Percentiles rank a stretch among this genome's conserved stretches.
Conservation (phyloP, 2,888 invertebrate genomes). For the Drosophila suboccidentalis region DNA sequence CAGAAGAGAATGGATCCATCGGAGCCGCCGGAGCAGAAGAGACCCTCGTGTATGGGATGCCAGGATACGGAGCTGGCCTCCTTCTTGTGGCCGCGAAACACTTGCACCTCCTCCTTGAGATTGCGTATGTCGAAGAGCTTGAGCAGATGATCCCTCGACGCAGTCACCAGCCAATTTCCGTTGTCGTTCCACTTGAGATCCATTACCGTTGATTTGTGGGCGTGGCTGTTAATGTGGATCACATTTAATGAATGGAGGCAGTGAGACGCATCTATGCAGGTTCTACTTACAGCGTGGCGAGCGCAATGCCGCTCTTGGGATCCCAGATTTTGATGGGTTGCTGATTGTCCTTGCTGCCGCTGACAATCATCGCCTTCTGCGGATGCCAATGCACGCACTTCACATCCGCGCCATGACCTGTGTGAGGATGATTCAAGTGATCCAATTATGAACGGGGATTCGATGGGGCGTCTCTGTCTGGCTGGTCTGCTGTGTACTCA, state of each 20-base stretch:
- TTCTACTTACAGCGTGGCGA: slow-evolving; percentile 94
- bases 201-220: slow-evolving; percentile 99
- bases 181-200: slow-evolving; percentile 99
- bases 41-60: slow-evolving; percentile 99
- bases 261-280: too few relatives aligned
- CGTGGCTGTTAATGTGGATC: slow-evolving; percentile 89
- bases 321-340: slow-evolving; percentile 99
- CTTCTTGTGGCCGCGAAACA: slow-evolving; percentile 99
- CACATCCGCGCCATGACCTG: slow-evolving; percentile 98
- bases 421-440: slow-evolving; percentile 64
- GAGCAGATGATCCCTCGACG: slow-evolving; percentile 97
- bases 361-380: slow-evolving; percentile 97
- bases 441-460: background rate
- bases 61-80: slow-evolving; percentile 98
- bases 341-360: slow-evolving; percentile 99
- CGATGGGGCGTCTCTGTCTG: background rate
- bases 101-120: slow-evolving; percentile 97
- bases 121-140: slow-evolving; percentile 99
- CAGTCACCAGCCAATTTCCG: slow-evolving; percentile 99
- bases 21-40: slow-evolving; percentile 99
- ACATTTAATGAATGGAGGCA: slow-evolving; percentile 2
- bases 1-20: slow-evolving; percentile 99
- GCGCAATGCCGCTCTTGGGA: slow-evolving; percentile 97
- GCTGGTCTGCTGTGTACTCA: slow-evolving; percentile 81
- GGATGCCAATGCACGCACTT: slow-evolving; percentile 99